Percentiles rank a stretch among this genome's conserved stretches.
Conservation (phyloP, 2,888 invertebrate species). For the Myopa testacea region DNA sequence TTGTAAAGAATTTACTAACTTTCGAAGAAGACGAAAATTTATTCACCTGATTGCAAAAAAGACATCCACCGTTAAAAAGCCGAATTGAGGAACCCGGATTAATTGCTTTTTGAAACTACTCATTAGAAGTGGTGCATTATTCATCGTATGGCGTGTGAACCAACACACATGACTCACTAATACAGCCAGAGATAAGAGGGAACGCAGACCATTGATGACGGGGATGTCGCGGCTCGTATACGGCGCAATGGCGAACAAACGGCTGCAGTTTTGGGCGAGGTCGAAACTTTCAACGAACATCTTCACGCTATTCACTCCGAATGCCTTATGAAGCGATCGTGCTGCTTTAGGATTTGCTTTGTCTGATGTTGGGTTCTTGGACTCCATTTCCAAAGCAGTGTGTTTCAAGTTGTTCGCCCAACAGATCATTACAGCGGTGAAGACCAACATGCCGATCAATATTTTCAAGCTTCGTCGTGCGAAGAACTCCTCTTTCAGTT, state of each 20-base stretch:
- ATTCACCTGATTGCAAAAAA: constrained; percentile 65
- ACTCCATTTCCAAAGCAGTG: not conserved
- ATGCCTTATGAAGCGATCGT: not conserved
- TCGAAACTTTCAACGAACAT: not conserved
- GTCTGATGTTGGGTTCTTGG: not conserved
- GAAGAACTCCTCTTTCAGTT: constrained; percentile 38
- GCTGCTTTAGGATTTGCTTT: not conserved
- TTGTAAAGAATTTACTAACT: not conserved
- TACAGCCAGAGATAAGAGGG: constrained; percentile 63
- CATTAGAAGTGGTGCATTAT: constrained; percentile 61
- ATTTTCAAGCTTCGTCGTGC: constrained; percentile 9
- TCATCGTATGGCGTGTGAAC: constrained; percentile 63
- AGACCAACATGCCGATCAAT: not conserved
- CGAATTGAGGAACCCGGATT: constrained; percentile 62
- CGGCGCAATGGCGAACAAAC: not conserved
- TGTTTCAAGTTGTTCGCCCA: not conserved
- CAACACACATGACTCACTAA: constrained; percentile 64
- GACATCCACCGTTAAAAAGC: constrained; percentile 64
- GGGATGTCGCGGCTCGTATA: constrained; percentile 48
- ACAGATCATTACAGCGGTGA: constrained; percentile 8
- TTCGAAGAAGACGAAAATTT: too few species aligned
- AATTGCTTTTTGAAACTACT: constrained; percentile 59
- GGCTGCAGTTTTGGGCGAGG: not conserved
- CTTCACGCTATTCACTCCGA: not conserved
- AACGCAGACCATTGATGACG: constrained; percentile 63